Percentiles rank a stretch among this genome's conserved stretches.
These are phyloP conservation scores for Pammene aurita DNA, from an alignment of 2,888 invertebrate species.

Conservation along the genomic window DNA sequence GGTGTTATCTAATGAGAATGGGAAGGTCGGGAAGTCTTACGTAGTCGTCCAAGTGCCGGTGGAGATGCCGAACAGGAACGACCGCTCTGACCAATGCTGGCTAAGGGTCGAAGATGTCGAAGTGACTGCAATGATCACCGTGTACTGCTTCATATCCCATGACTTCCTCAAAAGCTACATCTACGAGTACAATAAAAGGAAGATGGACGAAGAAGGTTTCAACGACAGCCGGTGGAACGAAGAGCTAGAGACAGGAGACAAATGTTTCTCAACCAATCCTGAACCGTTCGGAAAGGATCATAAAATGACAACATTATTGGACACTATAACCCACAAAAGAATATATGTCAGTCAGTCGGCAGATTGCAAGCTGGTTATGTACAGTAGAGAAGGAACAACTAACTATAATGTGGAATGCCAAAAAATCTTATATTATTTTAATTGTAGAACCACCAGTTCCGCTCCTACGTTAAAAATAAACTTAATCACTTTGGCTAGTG, in stretches of 20 bases:
- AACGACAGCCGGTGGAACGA: conserved; percentile 72
- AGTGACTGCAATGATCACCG: conserved; percentile 65
- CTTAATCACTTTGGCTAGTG: conserved; percentile 3
- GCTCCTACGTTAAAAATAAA: conserved; percentile 38
- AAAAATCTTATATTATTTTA: conserved; percentile 67
- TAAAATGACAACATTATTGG: conserved; percentile 67
- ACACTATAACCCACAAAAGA: conserved; percentile 65
- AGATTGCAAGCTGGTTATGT: conserved; percentile 70
- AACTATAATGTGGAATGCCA: conserved; percentile 72
- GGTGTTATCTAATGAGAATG: conserved; percentile 51
- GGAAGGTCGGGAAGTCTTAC: conserved; percentile 56
- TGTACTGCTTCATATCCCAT: conserved; percentile 67
- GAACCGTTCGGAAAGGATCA: conserved; percentile 62
- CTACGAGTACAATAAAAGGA: conserved; percentile 69
- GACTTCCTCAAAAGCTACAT: conserved; percentile 67
- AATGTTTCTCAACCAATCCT: conserved; percentile 51
- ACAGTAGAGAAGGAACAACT: conserved; percentile 68
- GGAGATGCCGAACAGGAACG: conserved; percentile 71
- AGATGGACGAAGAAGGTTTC: conserved; percentile 70
- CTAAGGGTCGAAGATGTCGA: conserved; percentile 72
- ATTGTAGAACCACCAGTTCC: conserved; percentile 58
- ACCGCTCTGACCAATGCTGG: conserved; percentile 75
- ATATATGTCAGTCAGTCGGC: conserved; percentile 71
- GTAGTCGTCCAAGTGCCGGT: conserved; percentile 67
- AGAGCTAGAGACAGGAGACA: conserved; percentile 56